Evolutionary conservation across 2,113 vertebrate genomes (phyloP).

Genomic region (Sceloporus tristichus): DNA sequence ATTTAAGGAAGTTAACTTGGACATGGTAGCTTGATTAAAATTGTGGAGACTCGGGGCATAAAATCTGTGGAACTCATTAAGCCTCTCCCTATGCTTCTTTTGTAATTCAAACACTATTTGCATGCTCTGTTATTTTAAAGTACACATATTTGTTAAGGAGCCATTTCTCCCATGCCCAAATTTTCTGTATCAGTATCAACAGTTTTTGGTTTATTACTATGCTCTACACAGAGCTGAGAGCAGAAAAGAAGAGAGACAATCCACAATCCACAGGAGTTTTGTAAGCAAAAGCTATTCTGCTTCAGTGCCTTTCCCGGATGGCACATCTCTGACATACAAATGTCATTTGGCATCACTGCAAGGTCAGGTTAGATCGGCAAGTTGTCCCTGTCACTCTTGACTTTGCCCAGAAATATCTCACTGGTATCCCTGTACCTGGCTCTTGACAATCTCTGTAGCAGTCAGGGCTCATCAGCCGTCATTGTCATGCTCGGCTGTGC

Average conservation of each 20-base stretch:
- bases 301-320: conserved; percentile 7
- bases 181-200: not conserved
- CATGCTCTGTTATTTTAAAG: not conserved
- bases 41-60: not conserved
- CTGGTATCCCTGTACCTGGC: conserved; percentile 7
- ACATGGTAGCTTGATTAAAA: not conserved
- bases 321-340: conserved; percentile 7
- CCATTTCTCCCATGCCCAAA: not conserved
- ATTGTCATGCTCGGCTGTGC: conserved; percentile 17
- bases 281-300: conserved; percentile 1
- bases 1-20: not conserved
- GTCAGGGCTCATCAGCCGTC: conserved; percentile 12
- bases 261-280: not conserved
- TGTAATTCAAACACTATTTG: not conserved
- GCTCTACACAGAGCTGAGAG: not conserved
- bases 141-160: not conserved
- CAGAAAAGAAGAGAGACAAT: not conserved
- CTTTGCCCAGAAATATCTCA: conserved; percentile 25
- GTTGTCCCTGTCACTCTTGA: conserved; percentile 25
- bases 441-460: conserved; percentile 23
- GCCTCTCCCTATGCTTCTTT: not conserved
- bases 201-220: not conserved
- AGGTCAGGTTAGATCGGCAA: conserved; percentile 5
- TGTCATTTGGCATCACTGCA: conserved; percentile 24
- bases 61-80: not conserved